phyloP scores from a whole-genome alignment of 2,113 vertebrate genomes.

The Atherinomorus stipes region DNA sequence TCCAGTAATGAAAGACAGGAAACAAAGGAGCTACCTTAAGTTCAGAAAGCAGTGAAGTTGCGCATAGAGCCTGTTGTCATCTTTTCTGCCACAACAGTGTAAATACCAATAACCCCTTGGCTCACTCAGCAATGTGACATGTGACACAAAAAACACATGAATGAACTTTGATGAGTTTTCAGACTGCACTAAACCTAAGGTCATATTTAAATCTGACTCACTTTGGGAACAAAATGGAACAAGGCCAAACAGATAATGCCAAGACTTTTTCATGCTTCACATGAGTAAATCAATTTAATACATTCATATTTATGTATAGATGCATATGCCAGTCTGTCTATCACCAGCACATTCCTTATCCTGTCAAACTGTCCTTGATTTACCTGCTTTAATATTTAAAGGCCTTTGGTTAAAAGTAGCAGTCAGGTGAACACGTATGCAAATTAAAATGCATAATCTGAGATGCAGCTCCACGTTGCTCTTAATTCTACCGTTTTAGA shows the following conservation, averaged over 20 bases:
- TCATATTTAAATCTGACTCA: conserved; percentile 27
- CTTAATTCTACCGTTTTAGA: conserved; percentile 6
- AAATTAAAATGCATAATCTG: conserved; percentile 41
- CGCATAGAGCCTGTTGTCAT: too few species aligned
- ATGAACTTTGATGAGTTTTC: neutral
- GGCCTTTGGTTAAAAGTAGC: conserved; percentile 30
- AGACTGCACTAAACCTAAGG: neutral
- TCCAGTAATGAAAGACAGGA: too few species aligned
- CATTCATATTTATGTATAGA: conserved; percentile 27
- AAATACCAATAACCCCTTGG: too few species aligned
- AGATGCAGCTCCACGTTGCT: conserved; percentile 24
- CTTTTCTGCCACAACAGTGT: too few species aligned
- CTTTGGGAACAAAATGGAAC: conserved; percentile 6
- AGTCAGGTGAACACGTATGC: conserved; percentile 26
- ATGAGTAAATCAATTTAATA: conserved; percentile 11
- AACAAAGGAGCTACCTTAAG: too few species aligned
- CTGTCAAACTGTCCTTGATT: conserved; percentile 56
- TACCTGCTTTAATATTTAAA: conserved; percentile 44
- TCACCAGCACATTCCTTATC: conserved; percentile 36
- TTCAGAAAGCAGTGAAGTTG: too few species aligned
- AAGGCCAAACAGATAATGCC: conserved; percentile 25
- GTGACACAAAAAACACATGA: conserved; percentile 8
- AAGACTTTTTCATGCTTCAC: conserved; percentile 15
- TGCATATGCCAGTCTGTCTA: conserved; percentile 54
- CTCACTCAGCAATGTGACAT: neutral